A percentile compares a stretch with the other conserved stretches of the same genome.
phyloP scores from a whole-genome alignment of 2,113 vertebrate genomes.

The Myanophis thanlyinensis region DNA sequence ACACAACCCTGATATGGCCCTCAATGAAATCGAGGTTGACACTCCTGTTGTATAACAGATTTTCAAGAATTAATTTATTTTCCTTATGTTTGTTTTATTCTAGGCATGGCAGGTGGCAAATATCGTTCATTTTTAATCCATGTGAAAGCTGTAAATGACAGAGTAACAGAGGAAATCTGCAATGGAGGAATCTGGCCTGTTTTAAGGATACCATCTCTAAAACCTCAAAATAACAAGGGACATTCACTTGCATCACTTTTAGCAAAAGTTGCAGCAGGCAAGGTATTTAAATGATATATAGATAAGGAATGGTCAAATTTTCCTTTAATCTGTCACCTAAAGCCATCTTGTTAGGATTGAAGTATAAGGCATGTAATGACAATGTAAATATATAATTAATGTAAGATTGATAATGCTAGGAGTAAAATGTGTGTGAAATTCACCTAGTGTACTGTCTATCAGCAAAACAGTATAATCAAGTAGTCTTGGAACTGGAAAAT shows the following conservation, averaged over 20 bases:
- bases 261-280: slow-evolving; percentile 93
- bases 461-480: neutral
- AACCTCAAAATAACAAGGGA: slow-evolving; percentile 85
- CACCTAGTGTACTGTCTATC: neutral
- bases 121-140: slow-evolving; percentile 99
- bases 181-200: slow-evolving; percentile 83
- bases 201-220: slow-evolving; percentile 89
- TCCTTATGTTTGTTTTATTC: neutral
- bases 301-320: slow-evolving; percentile 5
- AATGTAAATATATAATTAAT: neutral
- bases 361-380: neutral
- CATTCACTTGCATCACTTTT: slow-evolving; percentile 93
- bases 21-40: too few species aligned
- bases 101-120: slow-evolving; percentile 98
- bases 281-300: slow-evolving; percentile 76
- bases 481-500: neutral
- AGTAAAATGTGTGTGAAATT: neutral
- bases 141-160: slow-evolving; percentile 92
- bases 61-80: neutral
- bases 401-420: neutral
- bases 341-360: neutral
- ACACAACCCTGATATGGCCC: too few species aligned
- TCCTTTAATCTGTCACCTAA: neutral
- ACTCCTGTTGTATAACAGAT: too few species aligned
- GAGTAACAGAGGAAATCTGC: slow-evolving; percentile 84